These are phyloP conservation scores for Aphaenogaster floridana DNA, from an alignment of 1,140 invertebrate genomes.

Conservation along the genomic window DNA sequence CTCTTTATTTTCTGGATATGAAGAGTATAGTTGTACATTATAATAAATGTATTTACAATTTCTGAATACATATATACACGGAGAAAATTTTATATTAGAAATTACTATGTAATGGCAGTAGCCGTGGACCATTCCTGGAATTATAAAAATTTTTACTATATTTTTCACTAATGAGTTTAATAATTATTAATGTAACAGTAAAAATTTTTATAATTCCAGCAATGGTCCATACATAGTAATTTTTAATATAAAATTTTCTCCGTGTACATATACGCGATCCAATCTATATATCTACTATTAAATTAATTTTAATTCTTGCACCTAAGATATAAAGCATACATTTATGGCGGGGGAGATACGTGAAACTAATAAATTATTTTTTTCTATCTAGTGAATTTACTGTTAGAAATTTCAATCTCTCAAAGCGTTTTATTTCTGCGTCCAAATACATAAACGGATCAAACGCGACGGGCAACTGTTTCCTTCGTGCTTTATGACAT, in stretches of 20 bases:
- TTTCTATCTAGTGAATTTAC: neutral
- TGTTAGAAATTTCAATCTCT: constrained; percentile 36
- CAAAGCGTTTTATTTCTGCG: constrained; percentile 19
- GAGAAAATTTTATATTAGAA: no score
- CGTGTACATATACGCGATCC: neutral
- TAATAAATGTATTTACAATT: constrained; percentile 22
- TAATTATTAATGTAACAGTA: no score
- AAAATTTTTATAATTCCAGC: no score
- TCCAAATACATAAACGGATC: constrained; percentile 37
- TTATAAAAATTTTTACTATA: no score
- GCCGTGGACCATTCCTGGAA: no score
- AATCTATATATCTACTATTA: neutral
- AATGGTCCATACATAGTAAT: no score
- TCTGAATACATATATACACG: neutral
- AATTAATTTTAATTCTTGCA: neutral
- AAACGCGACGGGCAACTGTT: constrained; percentile 41
- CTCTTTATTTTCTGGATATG: neutral
- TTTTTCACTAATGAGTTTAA: no score
- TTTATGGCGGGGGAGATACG: neutral
- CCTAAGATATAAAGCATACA: neutral
- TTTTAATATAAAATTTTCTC: no score
- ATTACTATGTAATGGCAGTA: no score
- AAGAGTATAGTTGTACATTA: neutral
- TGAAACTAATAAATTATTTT: neutral
- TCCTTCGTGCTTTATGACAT: constrained; percentile 24